A percentile compares a stretch with the other conserved stretches of the same genome.
Conservation (phyloP, 2,888 invertebrate genomes). For the Allolobophora icterica region DNA sequence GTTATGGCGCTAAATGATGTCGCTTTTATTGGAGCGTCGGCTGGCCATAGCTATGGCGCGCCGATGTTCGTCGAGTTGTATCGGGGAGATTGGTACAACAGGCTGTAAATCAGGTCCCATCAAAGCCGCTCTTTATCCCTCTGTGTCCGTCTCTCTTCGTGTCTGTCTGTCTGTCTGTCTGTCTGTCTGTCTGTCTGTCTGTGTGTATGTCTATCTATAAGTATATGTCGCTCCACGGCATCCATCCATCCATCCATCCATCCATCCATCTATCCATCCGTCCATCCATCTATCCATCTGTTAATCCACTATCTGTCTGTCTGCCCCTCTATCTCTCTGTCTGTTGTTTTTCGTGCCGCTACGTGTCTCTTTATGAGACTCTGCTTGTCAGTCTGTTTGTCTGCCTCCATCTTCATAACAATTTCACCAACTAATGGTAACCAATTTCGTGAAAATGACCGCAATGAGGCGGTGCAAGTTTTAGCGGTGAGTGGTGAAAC, state of each 20-base stretch:
- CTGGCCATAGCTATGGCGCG: neutral
- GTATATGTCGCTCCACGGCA: no score
- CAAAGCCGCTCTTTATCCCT: neutral
- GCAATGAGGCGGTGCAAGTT: neutral
- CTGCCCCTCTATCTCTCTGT: no score
- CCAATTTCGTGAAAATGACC: neutral
- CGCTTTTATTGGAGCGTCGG: neutral
- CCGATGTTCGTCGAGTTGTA: neutral
- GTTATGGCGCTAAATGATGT: conserved; percentile 17
- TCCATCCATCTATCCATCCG: no score
- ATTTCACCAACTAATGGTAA: neutral
- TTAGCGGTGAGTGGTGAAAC: neutral
- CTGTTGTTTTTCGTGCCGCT: no score
- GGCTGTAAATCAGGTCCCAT: neutral
- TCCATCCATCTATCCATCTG: no score
- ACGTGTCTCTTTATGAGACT: neutral
- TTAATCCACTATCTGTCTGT: no score
- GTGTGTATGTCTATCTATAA: no score
- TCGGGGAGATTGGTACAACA: neutral
- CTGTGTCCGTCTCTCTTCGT: neutral
- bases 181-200: no score
- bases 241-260: no score
- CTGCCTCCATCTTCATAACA: neutral
- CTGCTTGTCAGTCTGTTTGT: neutral
- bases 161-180: neutral